phyloP scores from a whole-genome alignment of 2,888 invertebrate genomes.

The Cephus nigrinus region DNA sequence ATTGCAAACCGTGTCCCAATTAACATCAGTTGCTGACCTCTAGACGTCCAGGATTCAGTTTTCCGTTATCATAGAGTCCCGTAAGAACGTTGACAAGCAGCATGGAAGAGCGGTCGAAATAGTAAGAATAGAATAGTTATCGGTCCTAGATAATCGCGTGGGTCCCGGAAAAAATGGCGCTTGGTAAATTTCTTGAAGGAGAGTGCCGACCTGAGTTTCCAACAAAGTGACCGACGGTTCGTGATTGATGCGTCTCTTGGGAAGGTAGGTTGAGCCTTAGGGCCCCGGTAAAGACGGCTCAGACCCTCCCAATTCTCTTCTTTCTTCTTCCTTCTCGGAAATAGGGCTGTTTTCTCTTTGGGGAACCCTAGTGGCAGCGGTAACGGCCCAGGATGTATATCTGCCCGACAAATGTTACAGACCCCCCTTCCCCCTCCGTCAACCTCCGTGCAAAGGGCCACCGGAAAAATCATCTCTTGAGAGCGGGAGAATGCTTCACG shows the following conservation, averaged over 20 bases:
- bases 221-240: constrained; percentile 2
- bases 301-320: constrained; percentile 2
- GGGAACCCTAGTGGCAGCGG: background rate
- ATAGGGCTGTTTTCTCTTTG: constrained; percentile 17
- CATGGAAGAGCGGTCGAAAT: background rate
- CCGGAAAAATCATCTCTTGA: constrained; percentile 14
- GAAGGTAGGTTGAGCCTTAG: constrained; percentile 10
- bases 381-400: constrained; percentile 2
- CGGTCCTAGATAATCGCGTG: background rate
- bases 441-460: constrained; percentile 17
- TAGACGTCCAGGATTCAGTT: background rate
- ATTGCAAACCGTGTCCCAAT: background rate
- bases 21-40: background rate
- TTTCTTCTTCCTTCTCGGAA: constrained; percentile 22
- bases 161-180: background rate
- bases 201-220: constrained; percentile 14
- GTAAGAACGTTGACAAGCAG: background rate
- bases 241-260: constrained; percentile 28
- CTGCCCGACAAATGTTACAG: constrained; percentile 25
- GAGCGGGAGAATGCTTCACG: background rate
- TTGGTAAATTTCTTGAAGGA: background rate
- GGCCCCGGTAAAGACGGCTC: constrained; percentile 21
- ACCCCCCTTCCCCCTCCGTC: constrained; percentile 5
- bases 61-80: background rate
- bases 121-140: background rate